Conservation (phyloP, 2,113 vertebrate genomes). For the Rissa tridactyla region DNA sequence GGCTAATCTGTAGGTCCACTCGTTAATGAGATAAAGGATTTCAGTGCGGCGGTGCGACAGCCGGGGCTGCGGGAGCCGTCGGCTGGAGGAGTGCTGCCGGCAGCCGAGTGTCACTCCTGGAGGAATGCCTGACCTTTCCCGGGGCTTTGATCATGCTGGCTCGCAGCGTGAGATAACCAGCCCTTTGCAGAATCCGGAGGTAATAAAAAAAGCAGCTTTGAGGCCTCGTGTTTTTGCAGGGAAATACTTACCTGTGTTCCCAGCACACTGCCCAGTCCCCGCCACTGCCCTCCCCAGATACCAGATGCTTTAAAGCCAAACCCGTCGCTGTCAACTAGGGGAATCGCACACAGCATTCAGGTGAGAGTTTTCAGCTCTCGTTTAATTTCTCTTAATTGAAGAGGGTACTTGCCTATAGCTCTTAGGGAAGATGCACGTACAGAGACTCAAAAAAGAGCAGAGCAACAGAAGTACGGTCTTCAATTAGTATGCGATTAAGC, state of each 20-base stretch:
- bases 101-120: conserved; percentile 43
- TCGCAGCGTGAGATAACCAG: conserved; percentile 62
- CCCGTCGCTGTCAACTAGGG: neutral
- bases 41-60: neutral
- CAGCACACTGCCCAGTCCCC: neutral
- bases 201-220: conserved; percentile 67
- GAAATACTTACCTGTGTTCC: conserved; percentile 50
- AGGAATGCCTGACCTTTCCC: conserved; percentile 75
- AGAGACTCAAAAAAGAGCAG: neutral
- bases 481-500: neutral
- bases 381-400: neutral
- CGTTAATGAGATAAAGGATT: conserved; percentile 44
- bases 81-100: conserved; percentile 33
- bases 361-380: neutral
- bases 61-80: neutral
- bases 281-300: neutral
- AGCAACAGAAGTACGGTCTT: neutral
- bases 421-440: neutral
- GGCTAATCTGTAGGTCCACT: conserved; percentile 56
- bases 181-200: conserved; percentile 67
- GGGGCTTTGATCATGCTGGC: conserved; percentile 73
- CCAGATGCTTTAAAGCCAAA: neutral
- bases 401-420: neutral
- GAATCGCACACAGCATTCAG: neutral
- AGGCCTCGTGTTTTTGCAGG: conserved; percentile 45